Evolutionary conservation across 2,888 invertebrate species (phyloP).

Genomic region (Euphydryas editha): DNA sequence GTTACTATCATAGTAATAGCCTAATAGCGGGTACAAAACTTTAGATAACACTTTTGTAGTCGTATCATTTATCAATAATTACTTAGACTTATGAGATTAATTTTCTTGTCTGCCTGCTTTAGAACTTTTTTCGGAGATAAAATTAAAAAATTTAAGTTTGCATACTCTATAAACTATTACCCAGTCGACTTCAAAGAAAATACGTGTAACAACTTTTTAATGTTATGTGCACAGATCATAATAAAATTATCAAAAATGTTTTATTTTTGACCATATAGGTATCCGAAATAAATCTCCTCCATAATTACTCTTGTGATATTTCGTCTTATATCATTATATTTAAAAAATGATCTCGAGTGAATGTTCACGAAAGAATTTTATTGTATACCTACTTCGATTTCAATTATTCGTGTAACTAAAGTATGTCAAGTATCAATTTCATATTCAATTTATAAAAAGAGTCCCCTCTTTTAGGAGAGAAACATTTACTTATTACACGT

Average conservation of each 20-base stretch:
- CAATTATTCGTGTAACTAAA: conserved; percentile 4
- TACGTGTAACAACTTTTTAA: too few species aligned
- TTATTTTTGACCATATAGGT: background rate
- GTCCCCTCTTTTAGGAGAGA: too few species aligned
- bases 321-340: background rate
- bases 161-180: too few species aligned
- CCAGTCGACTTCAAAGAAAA: too few species aligned
- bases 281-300: background rate
- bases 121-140: too few species aligned
- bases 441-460: background rate
- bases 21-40: conserved; percentile 13
- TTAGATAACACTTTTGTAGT: background rate
- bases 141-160: too few species aligned
- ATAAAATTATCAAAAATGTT: background rate
- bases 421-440: conserved; percentile 1
- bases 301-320: background rate
- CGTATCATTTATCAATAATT: background rate
- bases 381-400: too few species aligned
- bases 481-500: background rate
- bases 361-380: background rate
- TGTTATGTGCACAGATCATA: too few species aligned
- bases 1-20: conserved; percentile 17
- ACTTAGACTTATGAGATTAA: background rate
- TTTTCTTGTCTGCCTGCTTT: background rate
- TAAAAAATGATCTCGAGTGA: background rate